phyloP scores from a whole-genome alignment of 2,888 invertebrate genomes.

The Apamea anceps region DNA sequence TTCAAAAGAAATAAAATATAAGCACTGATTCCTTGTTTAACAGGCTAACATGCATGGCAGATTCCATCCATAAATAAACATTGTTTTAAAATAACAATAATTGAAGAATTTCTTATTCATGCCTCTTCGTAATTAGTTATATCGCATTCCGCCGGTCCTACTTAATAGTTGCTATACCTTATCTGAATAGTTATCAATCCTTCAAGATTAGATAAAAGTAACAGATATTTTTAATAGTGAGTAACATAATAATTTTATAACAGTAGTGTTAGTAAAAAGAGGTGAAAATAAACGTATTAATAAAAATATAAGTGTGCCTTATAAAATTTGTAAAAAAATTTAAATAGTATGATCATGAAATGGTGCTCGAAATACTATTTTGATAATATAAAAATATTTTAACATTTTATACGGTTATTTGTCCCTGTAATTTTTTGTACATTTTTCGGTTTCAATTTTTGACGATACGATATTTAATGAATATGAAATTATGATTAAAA shows the following conservation, averaged over 20 bases:
- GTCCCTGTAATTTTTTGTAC: conserved; percentile 51
- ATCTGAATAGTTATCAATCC: conserved; percentile 27
- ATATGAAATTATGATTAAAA: conserved; percentile 12
- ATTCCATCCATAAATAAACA: conserved; percentile 39
- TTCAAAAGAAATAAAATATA: conserved; percentile 79
- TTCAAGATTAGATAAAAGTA: conserved; percentile 52
- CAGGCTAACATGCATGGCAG: conserved; percentile 66
- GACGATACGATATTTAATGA: conserved; percentile 13
- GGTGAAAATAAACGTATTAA: neutral
- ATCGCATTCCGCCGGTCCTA: conserved; percentile 27
- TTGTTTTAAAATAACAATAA: conserved; percentile 26
- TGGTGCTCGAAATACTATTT: conserved; percentile 27
- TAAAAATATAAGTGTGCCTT: neutral
- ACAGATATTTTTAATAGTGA: conserved; percentile 30
- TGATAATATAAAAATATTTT: conserved; percentile 19
- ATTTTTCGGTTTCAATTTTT: conserved; percentile 7
- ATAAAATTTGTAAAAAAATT: neutral
- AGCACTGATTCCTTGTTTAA: conserved; percentile 64
- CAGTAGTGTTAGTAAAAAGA: conserved; percentile 14
- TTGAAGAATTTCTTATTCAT: conserved; percentile 43
- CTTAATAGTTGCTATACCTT: conserved; percentile 26
- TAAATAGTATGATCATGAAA: no score
- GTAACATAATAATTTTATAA: conserved; percentile 17
- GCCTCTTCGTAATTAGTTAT: conserved; percentile 49
- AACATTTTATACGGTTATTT: neutral